Percentiles rank a stretch among this genome's conserved stretches.
Conservation (phyloP, 2,797 vertebrate genomes). For the Melanotaenia trifasciata region DNA sequence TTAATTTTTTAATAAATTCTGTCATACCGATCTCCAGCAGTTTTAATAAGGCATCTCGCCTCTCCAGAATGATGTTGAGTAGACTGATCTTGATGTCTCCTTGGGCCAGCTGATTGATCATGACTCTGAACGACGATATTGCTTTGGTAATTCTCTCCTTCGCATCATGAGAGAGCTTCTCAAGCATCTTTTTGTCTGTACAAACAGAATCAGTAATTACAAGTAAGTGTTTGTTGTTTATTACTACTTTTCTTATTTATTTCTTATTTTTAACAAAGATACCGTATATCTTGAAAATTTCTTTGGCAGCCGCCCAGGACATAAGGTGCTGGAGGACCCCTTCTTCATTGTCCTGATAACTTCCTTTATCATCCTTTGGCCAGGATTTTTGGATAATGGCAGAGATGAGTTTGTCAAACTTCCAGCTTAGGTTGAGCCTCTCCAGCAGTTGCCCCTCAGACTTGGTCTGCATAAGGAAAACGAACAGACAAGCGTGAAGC, state of each 20-base stretch:
- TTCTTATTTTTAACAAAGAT: constrained; percentile 9
- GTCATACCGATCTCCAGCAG: constrained; percentile 85
- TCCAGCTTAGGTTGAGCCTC: constrained; percentile 54
- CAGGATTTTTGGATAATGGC: constrained; percentile 89
- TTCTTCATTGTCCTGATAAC: constrained; percentile 60
- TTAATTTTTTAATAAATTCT: not conserved
- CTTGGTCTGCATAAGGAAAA: constrained; percentile 67
- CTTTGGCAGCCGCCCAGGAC: constrained; percentile 84
- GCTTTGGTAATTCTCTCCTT: constrained; percentile 77
- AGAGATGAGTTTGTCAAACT: constrained; percentile 89
- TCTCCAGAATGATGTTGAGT: constrained; percentile 80
- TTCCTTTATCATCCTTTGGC: constrained; percentile 76
- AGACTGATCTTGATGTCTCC: constrained; percentile 81
- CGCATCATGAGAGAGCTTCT: constrained; percentile 80
- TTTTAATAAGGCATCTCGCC: constrained; percentile 67
- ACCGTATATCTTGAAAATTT: constrained; percentile 88
- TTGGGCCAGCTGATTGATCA: constrained; percentile 53
- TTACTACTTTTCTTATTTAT: not conserved
- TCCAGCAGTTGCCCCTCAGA: constrained; percentile 70
- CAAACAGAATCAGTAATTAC: constrained; percentile 71
- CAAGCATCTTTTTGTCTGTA: constrained; percentile 72
- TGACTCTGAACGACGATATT: constrained; percentile 75
- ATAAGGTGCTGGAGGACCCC: constrained; percentile 85
- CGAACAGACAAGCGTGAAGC: not conserved
- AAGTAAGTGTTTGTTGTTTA: not conserved